Evolutionary conservation across 2,113 vertebrate species (phyloP), one percentile per base, ranked within the genome.

Genomic region (Fukomys damarensis): DNA sequence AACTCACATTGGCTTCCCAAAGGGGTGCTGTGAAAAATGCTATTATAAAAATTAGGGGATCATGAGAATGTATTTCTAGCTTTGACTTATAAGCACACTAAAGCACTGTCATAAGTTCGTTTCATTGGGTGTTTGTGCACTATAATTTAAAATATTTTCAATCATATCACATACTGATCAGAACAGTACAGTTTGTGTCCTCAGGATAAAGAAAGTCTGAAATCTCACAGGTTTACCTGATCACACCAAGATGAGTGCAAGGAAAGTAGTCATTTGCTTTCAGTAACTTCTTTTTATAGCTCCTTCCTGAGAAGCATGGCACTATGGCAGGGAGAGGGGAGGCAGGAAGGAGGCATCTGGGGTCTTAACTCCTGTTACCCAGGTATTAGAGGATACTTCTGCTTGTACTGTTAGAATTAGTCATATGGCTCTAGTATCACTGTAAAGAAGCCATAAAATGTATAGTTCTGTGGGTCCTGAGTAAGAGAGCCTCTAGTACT

Each of bases 31-130:
- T 59, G 10, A 35, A 92, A 92, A 93, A 98, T 28, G 6, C 32
- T 84, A 4, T 43, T 76, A 49, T 6, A 61, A 83, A 35, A 74
- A 84, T 49, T 43, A 43, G 3, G 24, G 24, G 16, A 26, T 87
- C 26, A 68, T 68, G 26, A 68, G 43, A 59, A 1, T n/a, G 43
- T 68, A 49, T 32, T 68, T 79, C 76, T 46, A 82, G 24, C 12
- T 38, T 92, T 91, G 43, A 89, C 11, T 66, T 94, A 66, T 92
- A 83, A 59, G 59, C 35, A 95, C 13, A 56, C 54, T 46, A 63
- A 2, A 77, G 13, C 59, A 77, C 85, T 65, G 20, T 70, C 59
- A 28, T 52, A 90, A 46, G 2, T 65, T 86, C 46, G 28, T 83
- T 82, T 94, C 52, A 24, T n/a, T 65, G 43, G n/a, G 22, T 32